Evolutionary conservation across 2,888 invertebrate genomes (phyloP).

Genomic region (Ichneumoninae sp.): DNA sequence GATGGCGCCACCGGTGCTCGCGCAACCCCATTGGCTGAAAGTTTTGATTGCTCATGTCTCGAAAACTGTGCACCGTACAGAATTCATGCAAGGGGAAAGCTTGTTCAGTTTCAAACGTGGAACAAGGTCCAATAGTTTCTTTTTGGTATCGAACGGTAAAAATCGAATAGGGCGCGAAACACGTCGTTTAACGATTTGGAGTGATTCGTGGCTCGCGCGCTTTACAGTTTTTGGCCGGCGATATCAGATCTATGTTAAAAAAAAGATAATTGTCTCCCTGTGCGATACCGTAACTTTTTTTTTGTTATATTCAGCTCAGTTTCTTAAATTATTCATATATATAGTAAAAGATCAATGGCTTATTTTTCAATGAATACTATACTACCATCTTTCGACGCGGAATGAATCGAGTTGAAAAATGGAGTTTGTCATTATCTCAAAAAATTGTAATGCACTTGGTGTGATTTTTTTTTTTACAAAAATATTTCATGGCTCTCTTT

Average conservation of each 20-base stretch:
- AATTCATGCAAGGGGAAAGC: too few relatives aligned
- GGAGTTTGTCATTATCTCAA: not conserved
- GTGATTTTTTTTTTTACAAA: not conserved
- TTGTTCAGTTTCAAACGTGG: not conserved
- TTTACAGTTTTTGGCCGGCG: not conserved
- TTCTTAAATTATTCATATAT: constrained; percentile 1
- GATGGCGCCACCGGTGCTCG: not conserved
- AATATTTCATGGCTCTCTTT: not conserved
- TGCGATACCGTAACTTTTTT: not conserved
- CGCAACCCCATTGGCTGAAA: not conserved
- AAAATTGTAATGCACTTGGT: not conserved
- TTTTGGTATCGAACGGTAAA: not conserved
- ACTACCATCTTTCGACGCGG: constrained; percentile 43
- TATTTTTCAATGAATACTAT: constrained; percentile 18
- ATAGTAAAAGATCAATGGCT: constrained; percentile 31
- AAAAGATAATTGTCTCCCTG: not conserved
- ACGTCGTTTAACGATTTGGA: not conserved
- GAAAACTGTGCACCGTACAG: too few relatives aligned
- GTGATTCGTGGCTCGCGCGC: not conserved
- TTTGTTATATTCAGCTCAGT: constrained; percentile 20
- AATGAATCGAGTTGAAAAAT: not conserved
- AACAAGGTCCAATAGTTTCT: not conserved
- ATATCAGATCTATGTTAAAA: constrained; percentile 37
- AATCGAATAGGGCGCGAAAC: not conserved
- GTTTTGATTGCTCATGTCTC: not conserved